A percentile compares a stretch with the other conserved stretches of the same genome.
phyloP scores from a whole-genome alignment of 2,113 vertebrate genomes.

The Xiphorhynchus elegans region DNA sequence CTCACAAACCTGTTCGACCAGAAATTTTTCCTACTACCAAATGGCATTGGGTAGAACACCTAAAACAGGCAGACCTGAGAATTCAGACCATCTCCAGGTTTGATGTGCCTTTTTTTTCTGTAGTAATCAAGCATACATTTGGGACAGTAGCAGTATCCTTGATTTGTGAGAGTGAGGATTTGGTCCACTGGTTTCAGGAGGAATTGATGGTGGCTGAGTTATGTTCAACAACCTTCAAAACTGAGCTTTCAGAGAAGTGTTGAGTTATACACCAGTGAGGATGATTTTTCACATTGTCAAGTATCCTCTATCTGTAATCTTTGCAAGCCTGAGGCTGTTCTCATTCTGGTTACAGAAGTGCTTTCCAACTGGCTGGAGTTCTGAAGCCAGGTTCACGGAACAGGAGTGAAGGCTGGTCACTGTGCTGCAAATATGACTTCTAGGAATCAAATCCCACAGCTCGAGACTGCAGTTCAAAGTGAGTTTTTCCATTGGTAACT shows the following conservation, averaged over 20 bases:
- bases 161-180: not conserved
- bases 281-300: conserved; percentile 14
- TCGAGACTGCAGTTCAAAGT: not conserved
- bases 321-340: conserved; percentile 14
- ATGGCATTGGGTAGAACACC: not conserved
- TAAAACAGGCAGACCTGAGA: not conserved
- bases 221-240: not conserved
- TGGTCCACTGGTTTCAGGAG: not conserved
- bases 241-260: not conserved
- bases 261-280: not conserved
- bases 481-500: not conserved
- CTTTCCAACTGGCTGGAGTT: conserved; percentile 22
- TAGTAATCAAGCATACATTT: not conserved
- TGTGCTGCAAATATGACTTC: not conserved
- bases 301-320: not conserved
- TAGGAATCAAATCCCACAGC: conserved; percentile 1
- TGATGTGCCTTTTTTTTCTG: not conserved
- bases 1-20: not conserved
- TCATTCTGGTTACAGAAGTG: conserved; percentile 1
- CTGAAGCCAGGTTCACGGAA: conserved; percentile 28
- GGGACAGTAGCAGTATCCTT: not conserved
- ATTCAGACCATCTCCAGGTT: not conserved
- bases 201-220: not conserved
- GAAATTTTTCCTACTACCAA: not conserved
- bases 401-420: not conserved